Evolutionary conservation across 1,140 invertebrate genomes (phyloP).

Genomic region (Rhynchophorus ferrugineus): DNA sequence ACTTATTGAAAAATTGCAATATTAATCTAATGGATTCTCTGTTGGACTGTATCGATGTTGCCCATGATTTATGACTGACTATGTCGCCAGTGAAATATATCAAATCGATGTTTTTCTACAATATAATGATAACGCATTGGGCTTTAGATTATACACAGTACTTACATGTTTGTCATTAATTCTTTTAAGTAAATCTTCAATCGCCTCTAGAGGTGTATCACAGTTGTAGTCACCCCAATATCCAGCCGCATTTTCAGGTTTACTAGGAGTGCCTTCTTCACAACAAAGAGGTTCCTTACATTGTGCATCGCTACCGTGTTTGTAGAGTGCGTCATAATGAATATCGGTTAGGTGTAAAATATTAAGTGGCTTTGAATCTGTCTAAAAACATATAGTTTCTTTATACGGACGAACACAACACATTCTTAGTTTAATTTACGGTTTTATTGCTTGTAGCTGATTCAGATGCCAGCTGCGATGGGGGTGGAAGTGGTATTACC

Average conservation of each 20-base stretch:
- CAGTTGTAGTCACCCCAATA: constrained; percentile 76
- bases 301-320: constrained; percentile 52
- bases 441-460: background rate
- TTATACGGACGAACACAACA: background rate
- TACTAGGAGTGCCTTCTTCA: constrained; percentile 38
- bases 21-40: constrained; percentile 50
- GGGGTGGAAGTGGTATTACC: constrained; percentile 26
- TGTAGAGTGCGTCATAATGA: constrained; percentile 72
- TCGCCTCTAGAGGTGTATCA: constrained; percentile 61
- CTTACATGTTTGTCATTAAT: constrained; percentile 49
- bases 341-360: constrained; percentile 73
- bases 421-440: background rate
- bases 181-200: constrained; percentile 52
- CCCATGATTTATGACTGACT: constrained; percentile 77
- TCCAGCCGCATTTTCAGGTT: constrained; percentile 50
- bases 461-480: background rate
- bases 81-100: constrained; percentile 83
- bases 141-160: background rate
- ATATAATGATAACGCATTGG: constrained; percentile 9
- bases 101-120: constrained; percentile 55
- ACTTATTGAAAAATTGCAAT: constrained; percentile 49
- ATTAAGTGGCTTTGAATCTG: constrained; percentile 36
- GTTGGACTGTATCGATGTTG: constrained; percentile 62
- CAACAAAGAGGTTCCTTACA: constrained; percentile 77
- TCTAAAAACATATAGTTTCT: constrained; percentile 4